phyloP scores from a whole-genome alignment of 2,888 invertebrate species.

The Drosophila hamatofila region DNA sequence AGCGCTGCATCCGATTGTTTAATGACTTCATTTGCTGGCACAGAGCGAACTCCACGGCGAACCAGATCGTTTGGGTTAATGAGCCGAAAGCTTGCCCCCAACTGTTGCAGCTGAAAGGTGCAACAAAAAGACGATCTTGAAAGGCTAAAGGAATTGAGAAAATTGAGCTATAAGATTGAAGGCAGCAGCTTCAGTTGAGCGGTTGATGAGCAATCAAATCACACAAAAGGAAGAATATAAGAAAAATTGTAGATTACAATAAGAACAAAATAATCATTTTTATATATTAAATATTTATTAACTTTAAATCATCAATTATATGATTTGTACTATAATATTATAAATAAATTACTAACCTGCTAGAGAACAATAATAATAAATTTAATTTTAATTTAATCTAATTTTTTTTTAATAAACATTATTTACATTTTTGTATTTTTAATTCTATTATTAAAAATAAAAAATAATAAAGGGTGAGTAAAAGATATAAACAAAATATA shows the following conservation, averaged over 20 bases:
- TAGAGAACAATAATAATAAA: background rate
- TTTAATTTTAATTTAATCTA: too few species aligned
- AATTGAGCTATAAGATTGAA: conserved; percentile 2
- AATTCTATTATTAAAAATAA: too few species aligned
- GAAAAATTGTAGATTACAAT: background rate
- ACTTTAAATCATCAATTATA: too few species aligned
- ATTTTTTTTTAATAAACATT: too few species aligned
- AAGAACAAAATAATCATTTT: background rate
- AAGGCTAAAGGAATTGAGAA: conserved; percentile 21
- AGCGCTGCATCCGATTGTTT: conserved; percentile 69
- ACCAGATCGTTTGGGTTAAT: conserved; percentile 62
- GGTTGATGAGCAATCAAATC: background rate
- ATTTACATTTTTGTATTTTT: too few species aligned
- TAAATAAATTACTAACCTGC: too few species aligned
- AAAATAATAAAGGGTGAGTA: too few species aligned
- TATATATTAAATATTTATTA: too few species aligned
- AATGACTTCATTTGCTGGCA: conserved; percentile 71
- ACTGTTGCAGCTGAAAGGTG: conserved; percentile 44
- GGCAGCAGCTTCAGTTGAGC: background rate
- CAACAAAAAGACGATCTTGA: conserved; percentile 6
- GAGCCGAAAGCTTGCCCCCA: conserved; percentile 59
- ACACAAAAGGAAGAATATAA: too few species aligned
- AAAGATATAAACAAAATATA: too few species aligned
- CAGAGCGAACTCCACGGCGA: conserved; percentile 26
- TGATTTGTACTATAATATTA: too few species aligned